Evolutionary conservation across 2,888 invertebrate genomes (phyloP).

Genomic region (Thyatira batis): DNA sequence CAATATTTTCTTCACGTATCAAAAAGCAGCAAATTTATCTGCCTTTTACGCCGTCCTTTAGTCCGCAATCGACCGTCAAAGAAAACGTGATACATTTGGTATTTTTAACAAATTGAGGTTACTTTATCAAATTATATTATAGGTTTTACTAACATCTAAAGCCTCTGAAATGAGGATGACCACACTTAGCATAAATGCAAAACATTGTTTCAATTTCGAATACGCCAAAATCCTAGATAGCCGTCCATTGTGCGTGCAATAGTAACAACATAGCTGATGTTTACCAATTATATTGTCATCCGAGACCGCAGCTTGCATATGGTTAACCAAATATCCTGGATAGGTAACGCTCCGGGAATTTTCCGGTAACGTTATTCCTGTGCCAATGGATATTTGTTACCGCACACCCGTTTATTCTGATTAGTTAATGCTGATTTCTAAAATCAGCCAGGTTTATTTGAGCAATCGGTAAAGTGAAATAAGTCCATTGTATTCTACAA

Average conservation of each 20-base stretch:
- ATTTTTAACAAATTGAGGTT: too few relatives aligned
- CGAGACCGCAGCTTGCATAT: constrained; percentile 3
- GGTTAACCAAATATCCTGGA: neutral
- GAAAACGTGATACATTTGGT: too few relatives aligned
- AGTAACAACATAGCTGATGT: neutral
- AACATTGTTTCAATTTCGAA: too few relatives aligned
- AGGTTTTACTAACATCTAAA: too few relatives aligned
- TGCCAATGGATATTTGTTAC: constrained; percentile 34
- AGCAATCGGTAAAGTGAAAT: neutral
- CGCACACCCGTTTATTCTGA: constrained; percentile 33
- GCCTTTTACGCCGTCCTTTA: too few relatives aligned
- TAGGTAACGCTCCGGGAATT: neutral
- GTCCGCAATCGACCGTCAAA: too few relatives aligned
- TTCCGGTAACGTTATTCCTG: constrained; percentile 14
- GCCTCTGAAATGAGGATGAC: too few relatives aligned
- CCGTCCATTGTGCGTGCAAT: neutral
- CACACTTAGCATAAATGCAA: too few relatives aligned
- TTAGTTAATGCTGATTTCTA: constrained; percentile 32
- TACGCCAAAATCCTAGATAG: neutral
- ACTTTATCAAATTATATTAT: too few relatives aligned
- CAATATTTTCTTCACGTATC: too few relatives aligned
- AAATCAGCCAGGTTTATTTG: neutral
- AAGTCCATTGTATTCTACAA: neutral
- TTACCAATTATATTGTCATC: constrained; percentile 10
- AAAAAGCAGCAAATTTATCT: too few relatives aligned